Conservation (phyloP, 1,140 invertebrate genomes). For the Coelopa frigida region DNA sequence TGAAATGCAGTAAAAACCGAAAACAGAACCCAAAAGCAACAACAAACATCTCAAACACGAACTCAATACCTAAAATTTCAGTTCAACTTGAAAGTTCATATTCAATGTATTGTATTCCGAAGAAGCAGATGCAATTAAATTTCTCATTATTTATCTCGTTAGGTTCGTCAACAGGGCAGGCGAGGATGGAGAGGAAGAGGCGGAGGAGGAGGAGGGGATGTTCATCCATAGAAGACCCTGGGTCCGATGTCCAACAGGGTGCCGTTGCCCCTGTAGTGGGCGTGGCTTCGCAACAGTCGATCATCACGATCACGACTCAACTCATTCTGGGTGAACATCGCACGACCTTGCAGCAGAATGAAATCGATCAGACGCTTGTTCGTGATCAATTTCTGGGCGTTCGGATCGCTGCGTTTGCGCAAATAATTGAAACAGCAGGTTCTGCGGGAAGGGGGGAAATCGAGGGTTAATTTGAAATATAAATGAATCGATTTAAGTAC, state of each 20-base stretch:
- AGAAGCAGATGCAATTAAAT: too few species aligned
- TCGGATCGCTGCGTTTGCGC: conserved; percentile 36
- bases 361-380: conserved; percentile 39
- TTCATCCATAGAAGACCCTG: neutral
- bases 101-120: too few species aligned
- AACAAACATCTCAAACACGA: too few species aligned
- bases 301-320: conserved; percentile 13
- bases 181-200: too few species aligned
- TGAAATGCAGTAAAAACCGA: too few species aligned
- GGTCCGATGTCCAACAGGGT: neutral
- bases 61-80: too few species aligned
- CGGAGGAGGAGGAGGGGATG: too few species aligned
- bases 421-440: conserved; percentile 42
- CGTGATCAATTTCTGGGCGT: conserved; percentile 26
- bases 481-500: conserved; percentile 6
- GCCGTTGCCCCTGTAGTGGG: neutral
- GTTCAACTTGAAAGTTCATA: too few species aligned
- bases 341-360: conserved; percentile 34
- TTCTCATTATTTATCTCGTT: too few species aligned
- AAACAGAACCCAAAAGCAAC: too few species aligned
- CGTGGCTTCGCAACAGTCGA: too few species aligned
- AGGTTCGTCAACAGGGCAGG: too few species aligned
- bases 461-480: neutral
- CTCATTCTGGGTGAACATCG: conserved; percentile 28
- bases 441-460: conserved; percentile 13